These are phyloP conservation scores for Oncorhynchus nerka DNA, from an alignment of 2,113 vertebrate genomes.

Conservation along the genomic window DNA sequence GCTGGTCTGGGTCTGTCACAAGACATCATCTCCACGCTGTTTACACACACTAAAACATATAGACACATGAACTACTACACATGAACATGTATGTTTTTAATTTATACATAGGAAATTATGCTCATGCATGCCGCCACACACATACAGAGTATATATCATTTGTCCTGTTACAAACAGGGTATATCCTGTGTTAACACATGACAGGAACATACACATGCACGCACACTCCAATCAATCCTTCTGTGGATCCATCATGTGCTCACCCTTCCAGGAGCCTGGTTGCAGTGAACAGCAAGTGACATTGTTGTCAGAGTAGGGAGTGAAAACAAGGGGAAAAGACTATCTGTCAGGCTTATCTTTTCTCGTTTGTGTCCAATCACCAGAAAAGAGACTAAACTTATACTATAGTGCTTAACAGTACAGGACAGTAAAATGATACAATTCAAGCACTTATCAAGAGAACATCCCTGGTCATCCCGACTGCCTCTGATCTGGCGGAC, in stretches of 20 bases:
- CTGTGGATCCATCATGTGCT: constrained; percentile 4
- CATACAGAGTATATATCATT: neutral
- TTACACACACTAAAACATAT: constrained; percentile 5
- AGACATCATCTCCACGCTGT: constrained; percentile 20
- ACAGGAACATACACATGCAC: neutral
- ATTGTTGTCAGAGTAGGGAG: neutral
- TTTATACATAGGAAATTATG: neutral
- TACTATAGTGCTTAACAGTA: too few species aligned
- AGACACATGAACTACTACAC: constrained; percentile 2
- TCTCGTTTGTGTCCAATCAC: neutral
- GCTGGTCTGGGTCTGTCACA: constrained; percentile 4
- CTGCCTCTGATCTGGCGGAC: too few species aligned
- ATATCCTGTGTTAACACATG: too few species aligned
- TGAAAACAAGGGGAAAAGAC: neutral
- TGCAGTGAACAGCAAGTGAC: neutral
- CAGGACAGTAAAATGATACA: too few species aligned
- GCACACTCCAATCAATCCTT: neutral
- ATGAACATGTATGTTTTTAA: neutral
- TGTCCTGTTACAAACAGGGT: too few species aligned
- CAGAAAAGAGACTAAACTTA: neutral
- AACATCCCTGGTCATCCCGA: too few species aligned
- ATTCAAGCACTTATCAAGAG: too few species aligned
- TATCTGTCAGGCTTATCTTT: too few species aligned
- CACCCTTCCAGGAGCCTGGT: neutral
- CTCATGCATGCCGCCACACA: neutral